Evolutionary conservation across 1,140 invertebrate genomes (phyloP), one percentile per base, ranked within the genome.

Genomic region (Himalopsyche phryganea): DNA sequence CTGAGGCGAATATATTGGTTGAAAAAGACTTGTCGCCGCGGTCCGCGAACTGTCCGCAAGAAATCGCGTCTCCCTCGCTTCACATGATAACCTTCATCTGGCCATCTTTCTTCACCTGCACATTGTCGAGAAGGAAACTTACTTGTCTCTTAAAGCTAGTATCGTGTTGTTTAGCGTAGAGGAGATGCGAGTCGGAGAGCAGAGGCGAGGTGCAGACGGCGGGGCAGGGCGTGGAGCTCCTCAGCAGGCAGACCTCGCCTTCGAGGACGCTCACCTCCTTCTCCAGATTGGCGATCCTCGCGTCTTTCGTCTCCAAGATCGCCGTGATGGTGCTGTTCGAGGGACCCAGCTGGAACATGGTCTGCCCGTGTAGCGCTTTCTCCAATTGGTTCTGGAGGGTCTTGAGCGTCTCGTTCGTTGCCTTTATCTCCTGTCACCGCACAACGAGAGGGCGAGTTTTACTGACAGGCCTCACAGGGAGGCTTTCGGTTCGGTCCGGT

Each of bases 251-350:
- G 69, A 88, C 69, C 74, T 89, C 87, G 66, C 78, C 71, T 72
- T 88, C 85, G 66, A 92, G 80, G 66, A 89, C 74, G 52, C 81
- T 80, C 56, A 94, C 83, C 71, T 92, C 88, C 66, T 87, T 86
- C 81, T 94, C 90, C 73, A 94, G 80, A 46, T 86, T 89, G 64
- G 85, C 82, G 73, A 93, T 93, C 68, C 90, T 80, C 58, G 88
- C 88, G 75, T 92, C 89, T 83, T 93, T 89, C 45, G 87, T 89
- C 77, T 89, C 87, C 71, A 90, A 80, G 69, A 90, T 86, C 54
- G 87, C 86, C 50, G 84, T 85, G 69, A 89, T 79, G 57, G 86
- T 88, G 74, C 83, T 86, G 74, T 83, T 85, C 67, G 84, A 84
- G 59, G 85, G 82, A 68, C 82, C 81, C 72, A 81, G 80, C 65